Conservation (phyloP, 2,888 invertebrate genomes). For the Scelioninae gen. 1 region DNA sequence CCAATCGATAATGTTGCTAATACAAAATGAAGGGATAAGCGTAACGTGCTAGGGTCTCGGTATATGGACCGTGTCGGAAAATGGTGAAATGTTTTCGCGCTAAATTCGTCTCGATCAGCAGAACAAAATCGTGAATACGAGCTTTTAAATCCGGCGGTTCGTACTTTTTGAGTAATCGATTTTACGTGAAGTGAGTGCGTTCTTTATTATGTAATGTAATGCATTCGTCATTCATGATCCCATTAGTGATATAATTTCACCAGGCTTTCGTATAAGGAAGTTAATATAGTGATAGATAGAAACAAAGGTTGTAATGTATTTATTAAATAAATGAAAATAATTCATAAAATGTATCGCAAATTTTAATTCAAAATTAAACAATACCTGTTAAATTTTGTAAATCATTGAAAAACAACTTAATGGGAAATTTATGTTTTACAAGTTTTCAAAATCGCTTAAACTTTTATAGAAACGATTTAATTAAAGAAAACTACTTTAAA, state of each 20-base stretch:
- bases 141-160: constrained; percentile 54
- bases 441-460: no score
- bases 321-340: no score
- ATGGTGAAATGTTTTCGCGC: constrained; percentile 54
- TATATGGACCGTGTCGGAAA: constrained; percentile 42
- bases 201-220: constrained; percentile 53
- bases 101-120: constrained; percentile 64
- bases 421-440: no score
- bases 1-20: constrained; percentile 62
- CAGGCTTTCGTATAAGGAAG: not conserved
- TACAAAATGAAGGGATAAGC: constrained; percentile 40
- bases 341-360: no score
- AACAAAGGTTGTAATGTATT: no score
- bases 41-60: constrained; percentile 5
- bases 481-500: no score
- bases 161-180: constrained; percentile 61
- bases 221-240: constrained; percentile 34
- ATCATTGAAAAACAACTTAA: no score
- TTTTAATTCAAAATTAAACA: no score
- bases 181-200: constrained; percentile 55
- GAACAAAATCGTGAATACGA: constrained; percentile 57
- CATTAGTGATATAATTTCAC: constrained; percentile 42
- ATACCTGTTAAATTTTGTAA: no score
- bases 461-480: no score
- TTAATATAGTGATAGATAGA: no score